Evolutionary conservation across 2,888 invertebrate genomes (phyloP), one percentile per base, ranked within the genome.

Genomic region (Polymixis lichenea): DNA sequence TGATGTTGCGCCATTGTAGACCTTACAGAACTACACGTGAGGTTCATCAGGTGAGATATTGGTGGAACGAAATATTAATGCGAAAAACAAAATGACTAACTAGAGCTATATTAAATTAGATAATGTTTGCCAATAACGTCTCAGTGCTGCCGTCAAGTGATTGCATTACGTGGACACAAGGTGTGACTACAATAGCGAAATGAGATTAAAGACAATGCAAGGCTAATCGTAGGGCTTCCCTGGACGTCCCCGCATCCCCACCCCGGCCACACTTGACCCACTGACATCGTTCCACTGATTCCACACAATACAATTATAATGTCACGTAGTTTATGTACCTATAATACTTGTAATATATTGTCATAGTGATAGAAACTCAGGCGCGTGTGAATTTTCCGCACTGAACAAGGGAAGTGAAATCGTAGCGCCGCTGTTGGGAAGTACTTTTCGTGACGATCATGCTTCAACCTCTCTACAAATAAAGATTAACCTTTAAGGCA

Each of bases 171-270:
- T 72, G 46, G 55, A 43, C 58, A 73, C 68, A 69, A 88, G 85
- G 90, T 89, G 87, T 85, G 88, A 86, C 87, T 86, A 91, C 88
- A 90, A 89, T 88, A 86, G 76, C 19, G 67, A 91, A 94, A 94
- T 93, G 90, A 89, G 95, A 95, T 95, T 95, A 95, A 9, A 80
- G 62, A 91, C 73, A 90, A 86, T 85, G 91, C 92, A 93, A 94
- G 94, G 94, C 90, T 91, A 84, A 80, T 15, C 85, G 80, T 93
- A 94, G 80, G 95, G 95, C 94, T 95, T 95, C 95, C 89, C 84
- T 81, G 86, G 82, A 81, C 77, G 73, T 75, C 51, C 69, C 62
- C 81, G 79, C 77, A 58, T 13, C 80, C 80, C 78, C 78, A 77
- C 84, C 86, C 86, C 75, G 77, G 75, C 67, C 86, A 91, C 90